Conservation (phyloP, 2,113 vertebrate species). For the Axis porcinus region DNA sequence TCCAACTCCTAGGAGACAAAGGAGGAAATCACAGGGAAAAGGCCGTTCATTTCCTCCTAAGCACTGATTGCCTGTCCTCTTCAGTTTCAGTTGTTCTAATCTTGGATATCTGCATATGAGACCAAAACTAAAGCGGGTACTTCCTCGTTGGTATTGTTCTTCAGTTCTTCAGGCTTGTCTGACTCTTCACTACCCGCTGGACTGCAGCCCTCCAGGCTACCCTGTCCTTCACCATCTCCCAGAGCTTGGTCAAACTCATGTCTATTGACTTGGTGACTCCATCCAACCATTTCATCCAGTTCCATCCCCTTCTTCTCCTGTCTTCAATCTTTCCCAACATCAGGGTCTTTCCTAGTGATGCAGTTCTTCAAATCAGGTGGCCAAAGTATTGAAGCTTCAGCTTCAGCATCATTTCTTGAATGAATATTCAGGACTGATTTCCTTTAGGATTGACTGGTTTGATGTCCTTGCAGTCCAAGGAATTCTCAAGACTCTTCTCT, state of each 20-base stretch:
- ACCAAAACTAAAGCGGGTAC: neutral
- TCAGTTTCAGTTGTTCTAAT: neutral
- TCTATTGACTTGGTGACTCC: neutral
- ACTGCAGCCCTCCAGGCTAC: neutral
- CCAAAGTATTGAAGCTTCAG: neutral
- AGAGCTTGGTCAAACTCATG: neutral
- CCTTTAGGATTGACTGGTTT: neutral
- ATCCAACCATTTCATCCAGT: neutral
- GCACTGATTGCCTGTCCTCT: neutral
- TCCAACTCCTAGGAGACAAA: neutral
- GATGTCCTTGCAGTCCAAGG: neutral
- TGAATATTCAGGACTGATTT: neutral
- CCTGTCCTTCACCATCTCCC: neutral
- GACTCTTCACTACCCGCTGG: neutral
- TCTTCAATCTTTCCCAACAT: neutral
- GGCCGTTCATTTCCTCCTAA: neutral
- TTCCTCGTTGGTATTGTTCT: neutral
- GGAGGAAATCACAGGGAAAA: neutral
- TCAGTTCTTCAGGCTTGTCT: neutral
- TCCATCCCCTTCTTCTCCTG: neutral
- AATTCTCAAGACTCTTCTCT: neutral
- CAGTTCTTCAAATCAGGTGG: neutral
- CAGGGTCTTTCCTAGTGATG: neutral
- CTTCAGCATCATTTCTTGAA: neutral
- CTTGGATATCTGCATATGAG: neutral